phyloP scores from a whole-genome alignment of 2,113 vertebrate species.

The Haemorhous mexicanus region DNA sequence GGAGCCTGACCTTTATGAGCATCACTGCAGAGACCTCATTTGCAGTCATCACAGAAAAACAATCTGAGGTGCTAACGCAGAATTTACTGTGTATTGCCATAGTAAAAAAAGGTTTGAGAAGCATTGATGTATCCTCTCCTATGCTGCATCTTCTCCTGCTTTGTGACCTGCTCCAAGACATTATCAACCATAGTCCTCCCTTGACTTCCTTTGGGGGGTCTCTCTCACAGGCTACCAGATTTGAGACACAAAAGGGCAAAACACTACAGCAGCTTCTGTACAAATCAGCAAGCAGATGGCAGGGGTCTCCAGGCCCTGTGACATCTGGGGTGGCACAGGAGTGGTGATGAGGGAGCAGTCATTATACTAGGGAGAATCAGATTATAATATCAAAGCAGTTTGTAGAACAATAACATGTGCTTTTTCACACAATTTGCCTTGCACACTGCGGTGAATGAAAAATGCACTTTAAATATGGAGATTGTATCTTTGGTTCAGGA shows the following conservation, averaged over 20 bases:
- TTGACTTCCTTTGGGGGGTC: not conserved
- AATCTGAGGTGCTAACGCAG: not conserved
- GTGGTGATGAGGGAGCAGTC: not conserved
- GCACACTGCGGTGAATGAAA: not conserved
- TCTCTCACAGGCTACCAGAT: not conserved
- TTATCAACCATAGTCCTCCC: not conserved
- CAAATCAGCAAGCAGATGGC: not conserved
- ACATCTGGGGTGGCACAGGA: not conserved
- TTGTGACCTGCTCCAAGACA: not conserved
- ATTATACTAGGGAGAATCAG: not conserved
- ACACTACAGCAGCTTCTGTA: not conserved
- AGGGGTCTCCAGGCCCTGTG: not conserved
- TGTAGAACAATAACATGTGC: not conserved
- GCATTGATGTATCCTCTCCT: not conserved
- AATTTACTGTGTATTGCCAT: not conserved
- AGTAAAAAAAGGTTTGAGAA: not conserved
- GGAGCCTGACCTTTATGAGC: not conserved
- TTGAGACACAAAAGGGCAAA: not conserved
- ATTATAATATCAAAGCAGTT: not conserved
- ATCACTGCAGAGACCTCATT: not conserved
- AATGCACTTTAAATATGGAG: not conserved
- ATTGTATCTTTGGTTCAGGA: conserved; percentile 13
- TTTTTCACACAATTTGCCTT: conserved; percentile 3
- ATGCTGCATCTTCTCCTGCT: not conserved
- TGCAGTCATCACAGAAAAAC: not conserved